phyloP scores from a whole-genome alignment of 2,797 vertebrate species.

The Dermochelys coriacea region DNA sequence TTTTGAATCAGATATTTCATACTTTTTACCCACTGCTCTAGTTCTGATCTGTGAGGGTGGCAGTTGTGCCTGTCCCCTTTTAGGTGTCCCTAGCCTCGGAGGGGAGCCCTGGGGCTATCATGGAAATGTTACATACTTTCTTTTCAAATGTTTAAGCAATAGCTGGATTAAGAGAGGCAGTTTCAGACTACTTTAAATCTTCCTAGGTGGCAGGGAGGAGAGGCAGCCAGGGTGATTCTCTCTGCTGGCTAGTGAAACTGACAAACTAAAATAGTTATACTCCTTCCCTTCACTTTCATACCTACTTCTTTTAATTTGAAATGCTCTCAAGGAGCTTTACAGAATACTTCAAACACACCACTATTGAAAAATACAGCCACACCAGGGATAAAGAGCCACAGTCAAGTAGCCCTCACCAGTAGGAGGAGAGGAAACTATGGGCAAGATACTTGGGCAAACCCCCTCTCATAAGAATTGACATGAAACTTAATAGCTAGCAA shows the following conservation, averaged over 20 bases:
- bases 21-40: too few relatives aligned
- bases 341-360: neutral
- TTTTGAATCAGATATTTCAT: too few relatives aligned
- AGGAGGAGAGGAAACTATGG: neutral
- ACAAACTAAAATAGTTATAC: neutral
- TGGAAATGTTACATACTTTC: too few relatives aligned
- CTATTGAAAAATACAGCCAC: neutral
- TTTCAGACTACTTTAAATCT: neutral
- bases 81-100: too few relatives aligned
- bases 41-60: too few relatives aligned
- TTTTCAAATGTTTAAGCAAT: too few relatives aligned
- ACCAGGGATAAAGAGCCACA: neutral
- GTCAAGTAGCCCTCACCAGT: neutral
- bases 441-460: neutral
- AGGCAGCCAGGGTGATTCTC: neutral
- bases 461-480: neutral
- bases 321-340: neutral
- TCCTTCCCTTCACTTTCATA: neutral
- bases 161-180: neutral
- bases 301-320: neutral
- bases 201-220: neutral
- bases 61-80: too few relatives aligned
- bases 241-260: too few relatives aligned
- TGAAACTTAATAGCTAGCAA: neutral
- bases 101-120: too few relatives aligned